Evolutionary conservation across 1,140 invertebrate genomes (phyloP).

Genomic region (Heliconius himera): DNA sequence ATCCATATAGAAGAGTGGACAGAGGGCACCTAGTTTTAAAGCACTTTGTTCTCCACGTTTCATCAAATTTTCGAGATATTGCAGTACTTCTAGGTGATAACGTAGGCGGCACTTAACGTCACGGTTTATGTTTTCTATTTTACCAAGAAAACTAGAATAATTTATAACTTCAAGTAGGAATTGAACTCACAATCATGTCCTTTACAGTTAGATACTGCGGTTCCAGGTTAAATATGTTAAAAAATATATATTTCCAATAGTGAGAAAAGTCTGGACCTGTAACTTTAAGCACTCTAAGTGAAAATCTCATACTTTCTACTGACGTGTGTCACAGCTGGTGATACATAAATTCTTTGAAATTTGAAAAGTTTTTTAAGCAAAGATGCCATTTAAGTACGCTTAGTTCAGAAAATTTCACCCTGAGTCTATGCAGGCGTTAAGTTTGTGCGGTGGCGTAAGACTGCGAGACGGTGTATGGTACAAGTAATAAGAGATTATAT

Average conservation of each 20-base stretch:
- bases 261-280: background rate
- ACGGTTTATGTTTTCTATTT: no score
- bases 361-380: slow-evolving; percentile 14
- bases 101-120: no score
- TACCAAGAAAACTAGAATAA: no score
- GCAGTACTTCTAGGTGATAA: no score
- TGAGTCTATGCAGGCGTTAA: slow-evolving; percentile 9
- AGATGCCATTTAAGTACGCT: slow-evolving; percentile 12
- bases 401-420: background rate
- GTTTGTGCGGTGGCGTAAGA: slow-evolving; percentile 1
- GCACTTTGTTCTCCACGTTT: no score
- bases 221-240: no score
- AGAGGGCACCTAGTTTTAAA: no score
- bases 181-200: no score
- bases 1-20: no score
- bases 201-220: no score
- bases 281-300: background rate
- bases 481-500: slow-evolving; percentile 14
- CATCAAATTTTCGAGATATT: no score
- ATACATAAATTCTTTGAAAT: slow-evolving; percentile 14
- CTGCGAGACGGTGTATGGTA: background rate
- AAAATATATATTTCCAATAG: background rate
- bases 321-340: slow-evolving; percentile 7
- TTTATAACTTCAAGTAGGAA: no score
- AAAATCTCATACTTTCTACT: slow-evolving; percentile 1